Percentiles rank a stretch among this genome's conserved stretches.
Evolutionary conservation across 35 echinoderm and acorn worm species (phyloP).

Genomic region (Ophiothrix spiculata): DNA sequence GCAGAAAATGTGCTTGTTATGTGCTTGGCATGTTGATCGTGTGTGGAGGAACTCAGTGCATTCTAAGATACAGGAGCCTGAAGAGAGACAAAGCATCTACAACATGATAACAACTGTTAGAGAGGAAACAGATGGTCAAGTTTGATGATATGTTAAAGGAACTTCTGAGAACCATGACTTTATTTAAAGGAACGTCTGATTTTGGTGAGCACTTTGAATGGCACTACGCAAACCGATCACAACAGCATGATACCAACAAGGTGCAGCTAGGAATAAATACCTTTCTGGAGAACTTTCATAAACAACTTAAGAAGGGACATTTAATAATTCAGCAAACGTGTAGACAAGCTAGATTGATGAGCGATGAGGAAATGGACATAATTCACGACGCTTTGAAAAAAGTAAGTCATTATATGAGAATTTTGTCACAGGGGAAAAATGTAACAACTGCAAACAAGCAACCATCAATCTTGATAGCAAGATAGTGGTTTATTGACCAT

Average conservation of each 20-base stretch:
- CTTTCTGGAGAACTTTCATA: conserved; percentile 21
- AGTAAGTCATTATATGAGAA: no score
- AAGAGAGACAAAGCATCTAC: background rate
- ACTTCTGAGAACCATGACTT: background rate
- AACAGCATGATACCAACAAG: conserved; percentile 6
- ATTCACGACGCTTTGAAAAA: no score
- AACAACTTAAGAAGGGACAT: background rate
- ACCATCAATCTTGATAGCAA: no score
- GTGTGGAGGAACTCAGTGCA: background rate
- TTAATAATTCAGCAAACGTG: conserved; percentile 40
- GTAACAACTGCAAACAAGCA: no score
- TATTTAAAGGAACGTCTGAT: background rate
- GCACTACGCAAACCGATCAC: background rate
- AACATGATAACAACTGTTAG: background rate
- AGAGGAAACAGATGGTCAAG: background rate
- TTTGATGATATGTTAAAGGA: conserved; percentile 13
- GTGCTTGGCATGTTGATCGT: conserved; percentile 24
- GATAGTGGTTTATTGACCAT: no score
- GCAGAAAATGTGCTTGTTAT: conserved; percentile 16
- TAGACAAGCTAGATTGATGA: no score
- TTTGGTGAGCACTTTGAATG: background rate
- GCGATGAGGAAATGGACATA: no score
- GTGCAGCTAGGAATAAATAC: background rate
- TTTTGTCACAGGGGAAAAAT: no score
- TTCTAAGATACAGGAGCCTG: background rate